A percentile compares a stretch with the other conserved stretches of the same genome.
Evolutionary conservation across 2,888 invertebrate genomes (phyloP).

Genomic region (Mimas tiliae): DNA sequence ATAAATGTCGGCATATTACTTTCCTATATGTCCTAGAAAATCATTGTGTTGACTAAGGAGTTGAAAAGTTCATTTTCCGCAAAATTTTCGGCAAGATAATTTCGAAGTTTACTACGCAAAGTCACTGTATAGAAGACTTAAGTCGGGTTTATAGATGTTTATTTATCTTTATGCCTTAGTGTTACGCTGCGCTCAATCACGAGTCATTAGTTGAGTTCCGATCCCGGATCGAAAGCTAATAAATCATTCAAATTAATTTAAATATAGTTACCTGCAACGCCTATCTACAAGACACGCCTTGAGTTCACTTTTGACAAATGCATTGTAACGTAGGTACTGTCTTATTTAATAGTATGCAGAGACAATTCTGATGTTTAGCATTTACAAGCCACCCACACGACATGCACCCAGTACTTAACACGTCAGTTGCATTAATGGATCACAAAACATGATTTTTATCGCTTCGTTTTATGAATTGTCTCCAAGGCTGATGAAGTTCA

Average conservation of each 20-base stretch:
- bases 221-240: constrained; percentile 42
- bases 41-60: not conserved
- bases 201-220: constrained; percentile 1
- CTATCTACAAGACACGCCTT: constrained; percentile 51
- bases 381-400: constrained; percentile 48
- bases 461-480: constrained; percentile 45
- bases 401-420: constrained; percentile 39
- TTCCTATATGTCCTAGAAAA: not conserved
- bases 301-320: constrained; percentile 55
- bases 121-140: no score
- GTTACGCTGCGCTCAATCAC: not conserved
- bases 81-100: no score
- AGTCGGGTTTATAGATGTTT: no score
- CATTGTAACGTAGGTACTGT: constrained; percentile 53
- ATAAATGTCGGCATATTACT: not conserved
- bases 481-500: constrained; percentile 42
- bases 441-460: constrained; percentile 53
- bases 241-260: constrained; percentile 56
- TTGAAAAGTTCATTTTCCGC: no score
- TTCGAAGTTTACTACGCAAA: no score
- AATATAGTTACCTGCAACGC: constrained; percentile 53
- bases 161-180: no score
- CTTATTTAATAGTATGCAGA: constrained; percentile 50
- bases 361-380: constrained; percentile 51
- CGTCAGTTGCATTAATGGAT: constrained; percentile 45